Percentiles rank a stretch among this genome's conserved stretches.
Conservation (phyloP, 2,797 vertebrate species). For the Uromys caudimaculatus region DNA sequence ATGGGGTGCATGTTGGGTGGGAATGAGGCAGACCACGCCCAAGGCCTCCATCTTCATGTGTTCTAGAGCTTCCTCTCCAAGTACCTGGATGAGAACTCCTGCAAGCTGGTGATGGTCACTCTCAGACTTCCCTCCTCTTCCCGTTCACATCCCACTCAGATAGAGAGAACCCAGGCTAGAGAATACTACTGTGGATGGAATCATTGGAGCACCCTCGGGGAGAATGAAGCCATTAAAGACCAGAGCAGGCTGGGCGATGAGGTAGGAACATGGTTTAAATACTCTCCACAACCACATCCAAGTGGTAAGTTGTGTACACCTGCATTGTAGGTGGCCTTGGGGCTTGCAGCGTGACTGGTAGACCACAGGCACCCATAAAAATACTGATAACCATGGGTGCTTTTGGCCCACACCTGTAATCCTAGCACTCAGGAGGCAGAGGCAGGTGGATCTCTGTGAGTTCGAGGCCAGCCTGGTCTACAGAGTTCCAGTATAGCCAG, state of each 20-base stretch:
- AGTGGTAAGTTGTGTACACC: background rate
- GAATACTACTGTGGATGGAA: background rate
- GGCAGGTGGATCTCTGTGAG: no score
- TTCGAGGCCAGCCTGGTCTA: no score
- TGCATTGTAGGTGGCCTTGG: background rate
- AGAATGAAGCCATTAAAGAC: background rate
- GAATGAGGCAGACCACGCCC: background rate
- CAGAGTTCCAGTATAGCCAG: no score
- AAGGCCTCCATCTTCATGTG: background rate
- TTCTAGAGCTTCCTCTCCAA: background rate
- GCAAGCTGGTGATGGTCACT: accelerated
- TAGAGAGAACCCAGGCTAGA: background rate
- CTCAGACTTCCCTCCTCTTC: background rate
- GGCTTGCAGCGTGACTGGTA: background rate
- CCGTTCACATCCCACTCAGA: background rate
- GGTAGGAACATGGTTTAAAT: background rate
- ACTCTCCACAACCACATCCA: background rate
- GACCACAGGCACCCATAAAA: background rate
- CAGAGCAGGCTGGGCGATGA: background rate
- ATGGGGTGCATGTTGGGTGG: background rate
- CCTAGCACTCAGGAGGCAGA: no score
- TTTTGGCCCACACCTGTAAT: no score
- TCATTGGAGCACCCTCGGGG: background rate
- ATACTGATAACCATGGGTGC: background rate
- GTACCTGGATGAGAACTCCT: background rate